phyloP scores from a whole-genome alignment of 2,797 vertebrate species.

The Chlorospingus flavigularis region DNA sequence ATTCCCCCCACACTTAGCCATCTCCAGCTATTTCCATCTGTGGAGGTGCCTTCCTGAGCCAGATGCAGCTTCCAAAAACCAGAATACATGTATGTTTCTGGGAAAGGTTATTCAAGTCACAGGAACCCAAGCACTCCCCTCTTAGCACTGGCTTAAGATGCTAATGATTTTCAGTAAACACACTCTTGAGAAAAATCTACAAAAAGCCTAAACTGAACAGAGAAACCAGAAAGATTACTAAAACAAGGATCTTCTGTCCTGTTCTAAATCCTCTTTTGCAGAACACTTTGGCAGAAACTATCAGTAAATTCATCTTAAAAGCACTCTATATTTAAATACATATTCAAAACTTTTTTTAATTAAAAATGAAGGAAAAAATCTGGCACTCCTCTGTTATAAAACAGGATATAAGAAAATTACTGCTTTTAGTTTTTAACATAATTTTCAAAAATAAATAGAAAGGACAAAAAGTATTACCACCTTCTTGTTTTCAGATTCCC shows the following conservation, averaged over 20 bases:
- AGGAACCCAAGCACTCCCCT: not conserved
- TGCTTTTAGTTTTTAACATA: not conserved
- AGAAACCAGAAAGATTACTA: not conserved
- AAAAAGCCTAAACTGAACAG: not conserved
- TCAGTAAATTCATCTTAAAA: not conserved
- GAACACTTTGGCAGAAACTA: not conserved
- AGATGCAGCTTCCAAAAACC: not conserved
- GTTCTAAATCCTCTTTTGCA: not conserved
- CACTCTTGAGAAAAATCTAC: not conserved
- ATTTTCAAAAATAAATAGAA: not conserved
- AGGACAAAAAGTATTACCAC: not conserved
- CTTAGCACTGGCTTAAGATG: not conserved
- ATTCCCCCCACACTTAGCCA: not conserved
- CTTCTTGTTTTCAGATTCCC: not conserved
- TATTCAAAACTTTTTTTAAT: not conserved
- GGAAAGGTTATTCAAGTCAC: not conserved
- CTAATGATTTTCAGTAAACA: not conserved
- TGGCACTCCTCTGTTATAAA: not conserved
- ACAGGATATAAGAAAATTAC: not conserved
- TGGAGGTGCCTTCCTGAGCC: not conserved
- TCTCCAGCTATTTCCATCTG: not conserved
- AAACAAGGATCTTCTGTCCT: not conserved
- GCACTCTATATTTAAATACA: not conserved
- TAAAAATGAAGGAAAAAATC: not conserved
- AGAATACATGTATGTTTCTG: not conserved